phyloP scores from a whole-genome alignment of 2,888 invertebrate species.

The Empis stercorea region DNA sequence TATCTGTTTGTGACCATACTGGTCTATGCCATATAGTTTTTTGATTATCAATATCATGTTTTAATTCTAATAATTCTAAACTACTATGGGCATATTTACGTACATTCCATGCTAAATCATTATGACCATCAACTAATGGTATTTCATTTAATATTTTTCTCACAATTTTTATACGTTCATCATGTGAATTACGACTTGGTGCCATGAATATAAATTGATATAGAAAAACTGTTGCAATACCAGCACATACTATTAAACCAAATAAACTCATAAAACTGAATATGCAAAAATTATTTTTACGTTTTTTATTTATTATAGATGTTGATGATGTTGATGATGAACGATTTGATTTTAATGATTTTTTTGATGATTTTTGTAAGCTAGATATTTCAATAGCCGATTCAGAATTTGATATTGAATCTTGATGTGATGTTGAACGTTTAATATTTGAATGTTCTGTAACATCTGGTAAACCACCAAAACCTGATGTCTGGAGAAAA shows the following conservation, averaged over 20 bases:
- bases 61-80: slow-evolving; percentile 38
- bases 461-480: slow-evolving; percentile 36
- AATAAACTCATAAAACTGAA: slow-evolving; percentile 29
- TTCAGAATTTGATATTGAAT: slow-evolving; percentile 21
- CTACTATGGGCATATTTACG: slow-evolving; percentile 77
- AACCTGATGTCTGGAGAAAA: slow-evolving; percentile 31
- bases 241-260: slow-evolving; percentile 26
- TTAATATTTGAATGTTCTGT: slow-evolving; percentile 36
- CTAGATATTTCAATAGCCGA: slow-evolving; percentile 28
- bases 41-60: slow-evolving; percentile 24
- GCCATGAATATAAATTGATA: slow-evolving; percentile 33
- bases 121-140: slow-evolving; percentile 52
- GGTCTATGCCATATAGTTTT: slow-evolving; percentile 70
- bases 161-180: slow-evolving; percentile 36
- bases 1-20: slow-evolving; percentile 88
- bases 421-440: slow-evolving; percentile 32
- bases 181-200: slow-evolving; percentile 35
- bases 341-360: slow-evolving; percentile 23
- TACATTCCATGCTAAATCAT: slow-evolving; percentile 82
- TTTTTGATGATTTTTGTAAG: slow-evolving; percentile 32
- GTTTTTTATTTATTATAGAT: slow-evolving; percentile 9
- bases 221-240: slow-evolving; percentile 29
- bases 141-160: slow-evolving; percentile 32
- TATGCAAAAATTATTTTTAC: slow-evolving; percentile 23
- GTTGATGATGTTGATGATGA: slow-evolving; percentile 11